A percentile compares a stretch with the other conserved stretches of the same genome.
These are phyloP conservation scores for Ochropleura leucogaster DNA, from an alignment of 2,888 invertebrate species.

Conservation along the genomic window DNA sequence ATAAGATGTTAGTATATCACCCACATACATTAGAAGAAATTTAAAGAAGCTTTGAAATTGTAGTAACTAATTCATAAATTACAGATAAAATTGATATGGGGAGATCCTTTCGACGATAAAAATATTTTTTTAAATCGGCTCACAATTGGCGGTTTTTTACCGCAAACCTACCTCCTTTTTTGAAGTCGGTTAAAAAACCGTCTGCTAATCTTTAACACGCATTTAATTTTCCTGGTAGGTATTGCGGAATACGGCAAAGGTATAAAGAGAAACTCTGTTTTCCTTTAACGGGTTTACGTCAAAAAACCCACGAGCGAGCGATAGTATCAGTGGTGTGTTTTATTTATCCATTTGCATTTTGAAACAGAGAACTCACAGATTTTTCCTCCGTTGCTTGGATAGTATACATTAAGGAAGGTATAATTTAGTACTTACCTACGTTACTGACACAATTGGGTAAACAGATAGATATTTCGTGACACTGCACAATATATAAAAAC, in stretches of 20 bases:
- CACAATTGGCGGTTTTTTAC: no score
- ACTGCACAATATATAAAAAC: constrained; percentile 2
- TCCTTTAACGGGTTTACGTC: constrained; percentile 51
- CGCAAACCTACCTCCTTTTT: no score
- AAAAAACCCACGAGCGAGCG: constrained; percentile 41
- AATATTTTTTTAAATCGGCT: no score
- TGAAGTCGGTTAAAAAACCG: not conserved
- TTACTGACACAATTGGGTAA: not conserved
- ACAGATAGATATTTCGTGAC: not conserved
- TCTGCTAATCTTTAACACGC: not conserved
- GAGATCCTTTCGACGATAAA: no score
- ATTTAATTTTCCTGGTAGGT: constrained; percentile 47
- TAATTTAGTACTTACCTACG: not conserved
- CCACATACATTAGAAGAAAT: no score
- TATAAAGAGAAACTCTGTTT: constrained; percentile 52
- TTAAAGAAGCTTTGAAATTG: no score
- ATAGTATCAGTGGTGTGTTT: constrained; percentile 28
- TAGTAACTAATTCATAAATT: no score
- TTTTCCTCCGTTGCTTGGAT: not conserved
- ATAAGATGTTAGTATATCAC: no score
- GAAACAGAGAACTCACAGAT: not conserved
- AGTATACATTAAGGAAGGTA: no score
- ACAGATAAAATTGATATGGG: no score
- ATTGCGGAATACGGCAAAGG: constrained; percentile 35
- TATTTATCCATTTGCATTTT: constrained; percentile 3